phyloP scores from a whole-genome alignment of 2,113 vertebrate species.

The Microcebus murinus region DNA sequence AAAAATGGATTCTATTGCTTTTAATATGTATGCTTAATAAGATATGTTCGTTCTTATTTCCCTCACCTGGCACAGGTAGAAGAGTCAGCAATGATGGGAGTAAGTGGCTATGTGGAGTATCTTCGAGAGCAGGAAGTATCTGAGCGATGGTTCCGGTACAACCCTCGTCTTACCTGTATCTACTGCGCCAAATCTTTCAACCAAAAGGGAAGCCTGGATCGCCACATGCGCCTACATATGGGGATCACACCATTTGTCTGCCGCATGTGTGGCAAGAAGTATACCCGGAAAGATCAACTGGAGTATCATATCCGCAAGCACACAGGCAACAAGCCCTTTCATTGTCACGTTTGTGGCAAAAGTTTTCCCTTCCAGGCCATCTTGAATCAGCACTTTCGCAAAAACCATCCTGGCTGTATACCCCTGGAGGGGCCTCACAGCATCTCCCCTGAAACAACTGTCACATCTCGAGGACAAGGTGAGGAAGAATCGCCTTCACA shows the following conservation, averaged over 20 bases:
- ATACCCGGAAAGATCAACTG: constrained; percentile 99
- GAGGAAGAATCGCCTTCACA: constrained; percentile 93
- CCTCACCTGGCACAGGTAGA: constrained; percentile 88
- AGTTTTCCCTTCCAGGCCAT: constrained; percentile 99
- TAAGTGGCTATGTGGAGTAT: constrained; percentile 97
- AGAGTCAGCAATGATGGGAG: constrained; percentile 92
- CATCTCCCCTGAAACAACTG: constrained; percentile 96
- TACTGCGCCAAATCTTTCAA: constrained; percentile 99
- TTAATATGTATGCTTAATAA: neutral
- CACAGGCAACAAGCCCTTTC: constrained; percentile 99
- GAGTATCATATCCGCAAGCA: constrained; percentile 99
- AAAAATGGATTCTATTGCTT: neutral
- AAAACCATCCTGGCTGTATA: constrained; percentile 97
- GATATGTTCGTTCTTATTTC: neutral
- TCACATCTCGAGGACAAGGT: constrained; percentile 91
- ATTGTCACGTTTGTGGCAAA: constrained; percentile 97
- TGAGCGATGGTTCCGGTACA: constrained; percentile 99
- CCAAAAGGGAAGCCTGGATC: constrained; percentile 99
- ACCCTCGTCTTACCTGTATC: constrained; percentile 97
- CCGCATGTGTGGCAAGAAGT: constrained; percentile 99
- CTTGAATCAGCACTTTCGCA: constrained; percentile 99
- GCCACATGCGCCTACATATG: constrained; percentile 99
- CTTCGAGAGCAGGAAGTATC: constrained; percentile 97
- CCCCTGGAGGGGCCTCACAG: constrained; percentile 95
- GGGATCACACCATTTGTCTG: constrained; percentile 99